Evolutionary conservation across 2,113 vertebrate species (phyloP).

Genomic region (Seriola quinqueradiata): DNA sequence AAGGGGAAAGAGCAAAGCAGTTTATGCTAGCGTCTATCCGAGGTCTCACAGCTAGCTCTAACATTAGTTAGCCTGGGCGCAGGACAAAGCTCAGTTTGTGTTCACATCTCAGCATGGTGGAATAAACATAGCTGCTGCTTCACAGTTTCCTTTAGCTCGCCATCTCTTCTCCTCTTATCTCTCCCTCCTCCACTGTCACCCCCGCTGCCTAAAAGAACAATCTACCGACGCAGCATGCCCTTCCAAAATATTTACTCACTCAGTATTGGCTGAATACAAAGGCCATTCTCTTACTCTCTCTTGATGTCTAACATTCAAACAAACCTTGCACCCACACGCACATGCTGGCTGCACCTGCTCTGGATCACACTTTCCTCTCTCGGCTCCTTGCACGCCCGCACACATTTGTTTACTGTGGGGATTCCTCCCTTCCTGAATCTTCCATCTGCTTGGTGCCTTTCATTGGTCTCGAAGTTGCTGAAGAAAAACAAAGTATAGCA

Average conservation of each 20-base stretch:
- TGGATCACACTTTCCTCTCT: constrained; percentile 22
- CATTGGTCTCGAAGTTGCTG: constrained; percentile 46
- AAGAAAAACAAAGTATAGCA: constrained; percentile 43
- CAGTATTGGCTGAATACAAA: constrained; percentile 68
- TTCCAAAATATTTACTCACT: constrained; percentile 78
- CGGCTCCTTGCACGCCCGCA: background rate
- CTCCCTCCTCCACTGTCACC: constrained; percentile 34
- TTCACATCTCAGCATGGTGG: constrained; percentile 55
- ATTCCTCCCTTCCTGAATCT: constrained; percentile 30
- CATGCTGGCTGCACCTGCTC: constrained; percentile 57
- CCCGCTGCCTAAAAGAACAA: constrained; percentile 71
- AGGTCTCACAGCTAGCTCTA: constrained; percentile 59
- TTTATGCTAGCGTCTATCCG: constrained; percentile 64
- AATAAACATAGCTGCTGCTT: constrained; percentile 68
- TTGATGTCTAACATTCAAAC: constrained; percentile 69
- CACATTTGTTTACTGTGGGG: constrained; percentile 32
- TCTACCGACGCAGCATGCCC: constrained; percentile 68
- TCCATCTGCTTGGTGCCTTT: constrained; percentile 39
- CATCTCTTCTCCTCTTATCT: constrained; percentile 59
- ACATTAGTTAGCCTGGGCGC: constrained; percentile 44
- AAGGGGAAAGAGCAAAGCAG: constrained; percentile 75
- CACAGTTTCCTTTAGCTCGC: constrained; percentile 51
- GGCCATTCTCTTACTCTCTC: constrained; percentile 53
- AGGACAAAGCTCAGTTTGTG: constrained; percentile 76
- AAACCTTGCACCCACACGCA: constrained; percentile 45